Evolutionary conservation across 2,113 vertebrate species (phyloP), one percentile per base, ranked within the genome.

Genomic region (Ochotona curzoniae): DNA sequence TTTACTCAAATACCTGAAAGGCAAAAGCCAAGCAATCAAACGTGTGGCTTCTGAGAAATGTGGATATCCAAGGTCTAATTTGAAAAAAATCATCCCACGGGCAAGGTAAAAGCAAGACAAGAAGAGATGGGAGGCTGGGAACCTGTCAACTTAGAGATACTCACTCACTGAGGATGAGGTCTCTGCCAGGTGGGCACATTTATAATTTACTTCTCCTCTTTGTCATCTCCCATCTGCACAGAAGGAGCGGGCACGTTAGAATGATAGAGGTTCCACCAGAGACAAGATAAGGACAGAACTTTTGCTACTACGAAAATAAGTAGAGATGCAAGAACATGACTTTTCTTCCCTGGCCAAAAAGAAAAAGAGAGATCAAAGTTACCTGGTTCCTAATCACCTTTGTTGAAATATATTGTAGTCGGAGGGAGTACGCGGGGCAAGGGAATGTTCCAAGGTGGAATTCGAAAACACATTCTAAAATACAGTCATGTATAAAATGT

Each of bases 91-190:
- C 69, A 89, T 89, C 14, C 51, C 44, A 0, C 2, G 83, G 75
- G 54, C 71, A 60, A 93, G 57, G 73, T 74, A 93, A 96, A 75
- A 18, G 38, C 74, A 54, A 96, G 3, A 3, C 7, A 54, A 64
- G n/a, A 71, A 91, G 63, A 67, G 51, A 84, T 81, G 54, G 76
- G 66, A 94, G 57, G n/a, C n/a, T 87, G 63, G 93, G 90, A 80
- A 35, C 10, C 75, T 95, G 83, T 61, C 70, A 94, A 10, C 12
- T 83, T 66, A 13, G 30, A 95, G 83, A 15, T 26, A 79, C 75
- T 18, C 90, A 38, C 64, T 95, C 93, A 93, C 51, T 5, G 2
- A 57, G 18, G 64, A 25, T 7, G 44, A 18, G 32, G n/a, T 2
- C 35, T 86, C 32, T 89, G 21, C 38, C 67, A 73, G 14, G 1